Evolutionary conservation across 2,888 invertebrate species (phyloP), one percentile per base, ranked within the genome.

Genomic region (Strigamia transsilvanica): DNA sequence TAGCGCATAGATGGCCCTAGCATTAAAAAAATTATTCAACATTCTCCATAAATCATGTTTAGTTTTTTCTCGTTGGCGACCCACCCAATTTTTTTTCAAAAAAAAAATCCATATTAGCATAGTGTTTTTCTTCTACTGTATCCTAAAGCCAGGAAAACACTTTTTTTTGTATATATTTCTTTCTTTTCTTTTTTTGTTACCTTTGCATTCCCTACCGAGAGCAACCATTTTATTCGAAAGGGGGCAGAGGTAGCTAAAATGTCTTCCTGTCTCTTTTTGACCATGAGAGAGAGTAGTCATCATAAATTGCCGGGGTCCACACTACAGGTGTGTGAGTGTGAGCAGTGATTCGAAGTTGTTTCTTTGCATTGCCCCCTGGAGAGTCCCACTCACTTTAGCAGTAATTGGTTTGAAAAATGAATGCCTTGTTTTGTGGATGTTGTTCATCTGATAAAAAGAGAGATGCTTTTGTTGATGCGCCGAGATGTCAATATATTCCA

Each of bases 261-360:
- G 61, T 66, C 61, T 66, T 66, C 61, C 61, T 66, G 61, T 66
- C 61, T 66, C 61, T 66, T 66, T 66, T 21, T 66, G 61, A 66
- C 61, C 61, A 66, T 66, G 61, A 66, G 61, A 66, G 61, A 66
- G 61, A 5, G 21, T 15, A 66, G 61, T 66, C 61, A 66, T 66
- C 61, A 66, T 66, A 18, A 66, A 66, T 66, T 66, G 61, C 61
- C 61, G 0, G 61, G 61, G 61, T 66, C 61, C 61, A 66, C 61
- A 66, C 61, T 18, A 21, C 61, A 66, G 61, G 61, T 66, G 61
- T 66, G 61, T 66, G 21, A 12, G 21, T 21, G 23, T 66, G 21
- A 21, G 21, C 4, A 66, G 21, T 23, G 23, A 21, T 12, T 66
- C 18, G 18, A 66, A 66, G 61, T 66, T 1, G 21, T 66, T 66